Percentiles rank a stretch among this genome's conserved stretches.
phyloP scores from a whole-genome alignment of 2,797 vertebrate genomes.

The Artibeus jamaicensis region DNA sequence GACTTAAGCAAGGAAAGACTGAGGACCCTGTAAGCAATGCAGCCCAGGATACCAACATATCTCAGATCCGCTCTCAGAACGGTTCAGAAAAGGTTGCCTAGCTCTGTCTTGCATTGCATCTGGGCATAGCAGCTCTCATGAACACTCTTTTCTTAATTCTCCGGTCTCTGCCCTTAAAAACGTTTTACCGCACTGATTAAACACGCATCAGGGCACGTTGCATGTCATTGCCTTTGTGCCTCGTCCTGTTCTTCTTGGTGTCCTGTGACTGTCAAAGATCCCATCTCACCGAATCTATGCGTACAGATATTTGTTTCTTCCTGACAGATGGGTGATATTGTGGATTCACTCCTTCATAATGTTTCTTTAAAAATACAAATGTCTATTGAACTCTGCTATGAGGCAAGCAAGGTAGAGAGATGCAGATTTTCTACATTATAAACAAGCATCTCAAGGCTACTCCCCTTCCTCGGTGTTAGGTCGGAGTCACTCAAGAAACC shows the following conservation, averaged over 20 bases:
- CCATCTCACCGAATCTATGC: background rate
- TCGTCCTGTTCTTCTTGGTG: background rate
- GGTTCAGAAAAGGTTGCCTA: background rate
- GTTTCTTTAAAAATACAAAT: background rate
- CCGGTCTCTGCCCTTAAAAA: background rate
- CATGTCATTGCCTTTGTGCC: no score
- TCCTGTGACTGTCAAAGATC: background rate
- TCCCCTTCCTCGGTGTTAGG: background rate
- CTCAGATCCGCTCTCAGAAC: background rate
- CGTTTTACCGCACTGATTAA: background rate
- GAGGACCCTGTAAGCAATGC: background rate
- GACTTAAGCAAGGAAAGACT: background rate
- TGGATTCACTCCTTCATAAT: background rate
- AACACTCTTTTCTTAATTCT: background rate
- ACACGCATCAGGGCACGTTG: fast-evolving
- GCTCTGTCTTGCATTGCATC: background rate
- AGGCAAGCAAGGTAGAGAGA: background rate
- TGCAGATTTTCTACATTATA: background rate
- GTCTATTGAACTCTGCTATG: background rate
- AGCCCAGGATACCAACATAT: background rate
- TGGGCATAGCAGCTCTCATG: background rate
- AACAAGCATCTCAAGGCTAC: background rate
- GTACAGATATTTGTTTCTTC: background rate
- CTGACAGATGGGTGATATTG: background rate
- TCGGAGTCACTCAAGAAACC: no score